Base-by-base conservation (phyloP, 1,140 invertebrate genomes). In the Papilio dardanus region DNA sequence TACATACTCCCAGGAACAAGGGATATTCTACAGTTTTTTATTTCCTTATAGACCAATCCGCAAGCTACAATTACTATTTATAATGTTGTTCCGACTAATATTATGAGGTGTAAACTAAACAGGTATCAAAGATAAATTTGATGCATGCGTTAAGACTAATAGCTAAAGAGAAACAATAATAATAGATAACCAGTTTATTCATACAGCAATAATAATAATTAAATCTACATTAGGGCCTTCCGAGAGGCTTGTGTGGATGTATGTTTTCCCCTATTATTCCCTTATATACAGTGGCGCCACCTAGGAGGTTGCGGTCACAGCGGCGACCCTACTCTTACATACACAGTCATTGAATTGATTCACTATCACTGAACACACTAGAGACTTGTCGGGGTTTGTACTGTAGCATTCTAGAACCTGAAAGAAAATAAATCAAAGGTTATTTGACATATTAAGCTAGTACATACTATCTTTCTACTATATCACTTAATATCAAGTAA, bases 311-410 rank as follows among this genome's bases (percentile, higher is more conserved):
- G 87, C 87, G 5, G 91, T 81, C 1, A 92, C 86, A 1, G 91
- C 89, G 62, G 89, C 88, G 58, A 92, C 81, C 77, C 91, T 86
- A 78, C 90, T 92, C 81, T 87, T 88, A 85, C 91, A 92, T 31
- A 92, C 91, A 88, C 90, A 92, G 84, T 92, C 90, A 89, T 92
- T 92, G 81, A 92, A 92, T 83, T 92, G 74, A 87, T 88, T 92
- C 77, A 92, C 91, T 88, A 92, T 73, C 86, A 92, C 89, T 81
- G 91, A 91, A 89, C 91, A 92, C 80, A 91, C 71, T 16, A 92
- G 83, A 28, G 91, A 86, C 79, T 88, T 90, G 79, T 90, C 77
- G n/a, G 91, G 89, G 68, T 92, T 92, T 75, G 86, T 79, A 82
- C 85, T 88, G 84, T 92, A 92, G 82, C 91, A 93, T 67, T 93